Conservation (phyloP, 2,888 invertebrate species). For the Agrenia bidenticulata region DNA sequence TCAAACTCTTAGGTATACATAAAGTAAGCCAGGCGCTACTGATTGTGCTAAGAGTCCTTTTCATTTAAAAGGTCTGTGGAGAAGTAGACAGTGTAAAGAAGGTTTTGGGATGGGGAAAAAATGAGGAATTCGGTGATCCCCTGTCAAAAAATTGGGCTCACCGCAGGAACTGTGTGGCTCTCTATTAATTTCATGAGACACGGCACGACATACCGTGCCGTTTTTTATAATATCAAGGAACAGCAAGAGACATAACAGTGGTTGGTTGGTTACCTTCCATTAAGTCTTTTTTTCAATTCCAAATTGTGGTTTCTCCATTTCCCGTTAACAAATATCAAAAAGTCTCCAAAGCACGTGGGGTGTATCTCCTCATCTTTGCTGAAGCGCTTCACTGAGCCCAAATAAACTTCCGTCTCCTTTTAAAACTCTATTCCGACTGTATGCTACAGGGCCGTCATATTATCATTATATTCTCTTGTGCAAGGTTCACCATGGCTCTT, state of each 20-base stretch:
- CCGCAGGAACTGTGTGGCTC: constrained; percentile 4
- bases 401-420: constrained; percentile 3
- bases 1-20: too few species aligned
- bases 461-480: too few species aligned
- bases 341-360: constrained; percentile 1
- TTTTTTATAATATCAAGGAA: neutral
- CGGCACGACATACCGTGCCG: neutral
- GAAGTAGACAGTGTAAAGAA: too few species aligned
- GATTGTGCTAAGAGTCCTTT: too few species aligned
- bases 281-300: constrained; percentile 7
- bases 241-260: neutral
- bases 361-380: constrained; percentile 9
- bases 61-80: neutral
- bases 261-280: neutral
- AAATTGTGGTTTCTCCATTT: constrained; percentile 10
- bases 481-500: too few species aligned
- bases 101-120: too few species aligned
- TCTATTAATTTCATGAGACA: constrained; percentile 8
- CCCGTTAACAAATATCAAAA: constrained; percentile 3
- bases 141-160: constrained; percentile 8
- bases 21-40: too few species aligned
- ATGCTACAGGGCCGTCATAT: too few species aligned
- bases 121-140: constrained; percentile 7
- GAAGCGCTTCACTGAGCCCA: neutral
- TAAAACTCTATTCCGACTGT: neutral